Evolutionary conservation across 2,113 vertebrate genomes (phyloP), one percentile per base, ranked within the genome.

Genomic region (Passer montanus): DNA sequence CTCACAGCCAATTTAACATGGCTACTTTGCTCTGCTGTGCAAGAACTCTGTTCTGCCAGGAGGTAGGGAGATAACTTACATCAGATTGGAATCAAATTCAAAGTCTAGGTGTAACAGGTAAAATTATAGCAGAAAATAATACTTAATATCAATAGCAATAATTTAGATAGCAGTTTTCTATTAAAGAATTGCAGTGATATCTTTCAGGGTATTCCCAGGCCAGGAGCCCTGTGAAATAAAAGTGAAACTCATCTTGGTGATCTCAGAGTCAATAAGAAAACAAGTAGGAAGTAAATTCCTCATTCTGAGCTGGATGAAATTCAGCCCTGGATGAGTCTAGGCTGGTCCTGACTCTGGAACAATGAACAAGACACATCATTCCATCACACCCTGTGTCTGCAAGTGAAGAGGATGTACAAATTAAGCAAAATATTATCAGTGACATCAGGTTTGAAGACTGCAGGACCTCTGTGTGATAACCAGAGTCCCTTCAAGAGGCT

Each of bases 401-500:
- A 77, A 74, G 47, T 9, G 50, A 73, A 58, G 27, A 63, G 24
- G 20, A 44, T 1, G 0, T 0, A 0, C 14, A 67, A 53, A 28
- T 43, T 12, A 33, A 73, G 24, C 11, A 74, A 78, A 88, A 31
- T 2, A 27, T 27, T 52, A 41, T 19, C 17, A 33, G 41, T 68
- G 72, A 47, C 31, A 44, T 17, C n/a, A 37, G 11, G 23, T 56
- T 39, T 33, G 23, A 58, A 50, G 78, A 14, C 12, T 44, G 8
- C 15, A 12, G 20, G 18, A 33, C 12, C 9, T 39, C 49, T 33
- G 1, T 59, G 26, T 55, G 77, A 43, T 37, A 64, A n/a, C 22
- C 1, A 1, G 15, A 5, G 17, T 23, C 12, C 33, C 44, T 70
- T 50, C 2, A 4, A 37, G 10, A 14, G 20, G 10, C 5, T 44